These are phyloP conservation scores for Drosophila pegasa DNA, from an alignment of 2,888 invertebrate species.

Conservation along the genomic window DNA sequence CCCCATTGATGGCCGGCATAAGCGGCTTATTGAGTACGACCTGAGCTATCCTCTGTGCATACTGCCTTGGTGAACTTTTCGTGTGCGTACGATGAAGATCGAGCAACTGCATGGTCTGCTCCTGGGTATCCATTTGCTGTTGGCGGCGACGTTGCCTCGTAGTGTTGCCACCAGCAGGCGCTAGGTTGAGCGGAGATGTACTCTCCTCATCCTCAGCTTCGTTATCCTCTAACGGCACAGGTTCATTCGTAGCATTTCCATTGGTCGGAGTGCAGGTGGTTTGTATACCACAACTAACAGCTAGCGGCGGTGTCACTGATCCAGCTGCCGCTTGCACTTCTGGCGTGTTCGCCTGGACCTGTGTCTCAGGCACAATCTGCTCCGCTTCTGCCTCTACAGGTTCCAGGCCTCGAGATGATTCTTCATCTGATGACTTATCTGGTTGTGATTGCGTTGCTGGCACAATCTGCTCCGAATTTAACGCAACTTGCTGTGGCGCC, in stretches of 20 bases:
- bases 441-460: constrained; percentile 43
- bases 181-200: constrained; percentile 46
- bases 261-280: background rate
- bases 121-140: background rate
- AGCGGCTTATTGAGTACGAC: constrained; percentile 64
- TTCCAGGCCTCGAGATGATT: background rate
- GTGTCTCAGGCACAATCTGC: constrained; percentile 45
- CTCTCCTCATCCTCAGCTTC: constrained; percentile 10
- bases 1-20: constrained; percentile 72
- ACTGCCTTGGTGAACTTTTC: no score
- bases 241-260: background rate
- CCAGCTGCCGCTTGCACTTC: background rate
- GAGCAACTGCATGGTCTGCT: constrained; percentile 29
- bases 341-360: constrained; percentile 2
- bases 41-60: background rate
- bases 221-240: constrained; percentile 14
- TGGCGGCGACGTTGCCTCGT: constrained; percentile 12
- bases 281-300: constrained; percentile 27
- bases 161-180: constrained; percentile 40
- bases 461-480: constrained; percentile 13
- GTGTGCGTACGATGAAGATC: constrained; percentile 50
- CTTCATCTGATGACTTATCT: no score
- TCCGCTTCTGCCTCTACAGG: background rate
- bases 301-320: background rate
- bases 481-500: background rate